These are phyloP conservation scores for Neria commutata DNA, from an alignment of 2,888 invertebrate genomes.

Conservation along the genomic window DNA sequence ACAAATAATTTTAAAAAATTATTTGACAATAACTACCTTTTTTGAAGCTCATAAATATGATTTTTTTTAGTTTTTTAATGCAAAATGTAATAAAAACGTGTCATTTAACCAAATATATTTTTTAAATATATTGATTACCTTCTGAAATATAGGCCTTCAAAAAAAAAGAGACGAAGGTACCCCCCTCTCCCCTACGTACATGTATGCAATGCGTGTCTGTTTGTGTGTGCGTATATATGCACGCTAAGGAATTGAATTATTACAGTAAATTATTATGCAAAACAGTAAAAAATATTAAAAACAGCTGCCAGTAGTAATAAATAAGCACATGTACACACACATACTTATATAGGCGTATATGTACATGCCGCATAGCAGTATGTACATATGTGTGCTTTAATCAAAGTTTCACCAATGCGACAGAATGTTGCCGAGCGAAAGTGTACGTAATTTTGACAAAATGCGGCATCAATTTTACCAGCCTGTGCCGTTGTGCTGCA, in stretches of 20 bases:
- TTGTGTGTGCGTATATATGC: background rate
- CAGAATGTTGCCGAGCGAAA: too few relatives aligned
- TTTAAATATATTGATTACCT: too few relatives aligned
- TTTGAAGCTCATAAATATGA: too few relatives aligned
- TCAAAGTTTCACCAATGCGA: background rate
- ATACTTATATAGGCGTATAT: background rate
- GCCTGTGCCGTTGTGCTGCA: background rate
- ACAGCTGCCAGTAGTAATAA: conserved; percentile 2
- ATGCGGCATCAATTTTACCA: background rate
- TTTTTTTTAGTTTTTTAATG: too few relatives aligned
- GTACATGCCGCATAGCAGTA: background rate
- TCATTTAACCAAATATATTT: too few relatives aligned
- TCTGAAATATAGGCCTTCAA: too few relatives aligned
- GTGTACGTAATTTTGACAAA: background rate
- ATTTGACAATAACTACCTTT: too few relatives aligned
- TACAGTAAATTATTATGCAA: conserved; percentile 46
- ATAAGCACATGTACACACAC: background rate
- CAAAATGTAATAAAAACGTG: too few relatives aligned
- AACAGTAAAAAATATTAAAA: conserved; percentile 31
- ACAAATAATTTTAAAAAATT: too few relatives aligned
- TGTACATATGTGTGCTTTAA: background rate
- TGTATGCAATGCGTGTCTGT: conserved; percentile 7
- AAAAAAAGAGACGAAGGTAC: too few relatives aligned
- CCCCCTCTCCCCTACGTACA: too few relatives aligned
- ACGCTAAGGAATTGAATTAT: conserved; percentile 35